These are phyloP conservation scores for Hetaerina titia DNA, from an alignment of 2,888 invertebrate species.

Conservation along the genomic window DNA sequence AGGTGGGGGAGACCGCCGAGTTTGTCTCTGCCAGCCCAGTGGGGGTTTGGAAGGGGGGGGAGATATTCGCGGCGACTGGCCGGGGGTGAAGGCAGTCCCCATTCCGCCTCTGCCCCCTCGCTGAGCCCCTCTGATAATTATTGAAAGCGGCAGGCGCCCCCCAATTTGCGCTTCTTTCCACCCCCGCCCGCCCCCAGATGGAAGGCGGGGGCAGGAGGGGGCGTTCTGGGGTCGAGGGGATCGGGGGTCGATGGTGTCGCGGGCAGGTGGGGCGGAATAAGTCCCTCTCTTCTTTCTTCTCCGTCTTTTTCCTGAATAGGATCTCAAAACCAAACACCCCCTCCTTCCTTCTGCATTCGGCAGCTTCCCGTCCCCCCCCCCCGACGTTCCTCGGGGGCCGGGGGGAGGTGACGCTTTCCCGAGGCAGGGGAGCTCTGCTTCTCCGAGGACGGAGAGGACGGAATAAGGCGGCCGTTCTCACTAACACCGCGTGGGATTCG, in stretches of 20 bases:
- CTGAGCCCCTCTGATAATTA: not conserved
- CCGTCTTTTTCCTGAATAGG: not conserved
- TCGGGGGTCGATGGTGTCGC: not conserved
- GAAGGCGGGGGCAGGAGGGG: too few relatives aligned
- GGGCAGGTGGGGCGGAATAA: not conserved
- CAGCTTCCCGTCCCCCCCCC: too few relatives aligned
- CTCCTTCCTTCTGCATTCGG: not conserved
- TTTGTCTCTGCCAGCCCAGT: too few relatives aligned
- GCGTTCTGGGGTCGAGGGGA: not conserved
- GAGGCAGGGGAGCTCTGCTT: not conserved
- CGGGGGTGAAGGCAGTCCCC: too few relatives aligned
- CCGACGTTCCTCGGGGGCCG: too few relatives aligned
- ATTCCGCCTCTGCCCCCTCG: not conserved
- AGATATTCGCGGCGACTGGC: too few relatives aligned
- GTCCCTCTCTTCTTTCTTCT: not conserved
- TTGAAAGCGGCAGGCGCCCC: not conserved
- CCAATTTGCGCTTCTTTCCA: not conserved
- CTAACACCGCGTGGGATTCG: slow-evolving; percentile 24
- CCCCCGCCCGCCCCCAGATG: not conserved
- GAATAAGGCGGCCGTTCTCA: not conserved
- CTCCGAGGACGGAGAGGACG: not conserved
- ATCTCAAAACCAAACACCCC: not conserved
- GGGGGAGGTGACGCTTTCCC: too few relatives aligned
- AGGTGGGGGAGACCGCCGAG: too few relatives aligned
- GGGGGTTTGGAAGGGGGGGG: too few relatives aligned